These are phyloP conservation scores for Flexamia atlantica DNA, from an alignment of 2,888 invertebrate species.

Conservation along the genomic window DNA sequence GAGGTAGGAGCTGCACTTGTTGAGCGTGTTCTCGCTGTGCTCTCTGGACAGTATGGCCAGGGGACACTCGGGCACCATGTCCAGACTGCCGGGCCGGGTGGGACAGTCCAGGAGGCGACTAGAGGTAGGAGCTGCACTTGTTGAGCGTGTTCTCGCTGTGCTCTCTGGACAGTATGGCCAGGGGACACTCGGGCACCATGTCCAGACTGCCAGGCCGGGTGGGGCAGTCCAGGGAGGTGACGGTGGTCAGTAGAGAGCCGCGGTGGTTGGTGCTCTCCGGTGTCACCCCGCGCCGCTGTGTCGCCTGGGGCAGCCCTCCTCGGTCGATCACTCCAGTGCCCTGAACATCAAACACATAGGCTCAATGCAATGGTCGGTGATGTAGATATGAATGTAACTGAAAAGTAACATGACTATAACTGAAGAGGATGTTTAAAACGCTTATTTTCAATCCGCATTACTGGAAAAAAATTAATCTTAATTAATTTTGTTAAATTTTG, in stretches of 20 bases:
- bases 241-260: slow-evolving; percentile 74
- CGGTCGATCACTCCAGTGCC: slow-evolving; percentile 71
- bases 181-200: slow-evolving; percentile 57
- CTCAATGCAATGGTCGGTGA: too few species aligned
- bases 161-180: slow-evolving; percentile 45
- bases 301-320: slow-evolving; percentile 74
- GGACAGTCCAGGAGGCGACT: slow-evolving; percentile 73
- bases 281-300: slow-evolving; percentile 66
- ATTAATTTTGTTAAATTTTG: too few species aligned
- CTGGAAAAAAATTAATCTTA: too few species aligned
- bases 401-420: too few species aligned
- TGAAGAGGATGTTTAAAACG: too few species aligned
- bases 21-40: slow-evolving; percentile 36
- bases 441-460: too few species aligned
- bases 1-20: too few species aligned
- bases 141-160: slow-evolving; percentile 41
- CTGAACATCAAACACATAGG: neutral
- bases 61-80: slow-evolving; percentile 58
- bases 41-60: slow-evolving; percentile 46
- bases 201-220: slow-evolving; percentile 59
- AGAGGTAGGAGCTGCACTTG: slow-evolving; percentile 69
- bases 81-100: slow-evolving; percentile 56
- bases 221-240: slow-evolving; percentile 73
- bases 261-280: slow-evolving; percentile 69
- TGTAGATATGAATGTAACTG: too few species aligned